Percentiles rank a stretch among this genome's conserved stretches.
Conservation (phyloP, 2,888 invertebrate genomes). For the Amblyjoppa fuscipennis region DNA sequence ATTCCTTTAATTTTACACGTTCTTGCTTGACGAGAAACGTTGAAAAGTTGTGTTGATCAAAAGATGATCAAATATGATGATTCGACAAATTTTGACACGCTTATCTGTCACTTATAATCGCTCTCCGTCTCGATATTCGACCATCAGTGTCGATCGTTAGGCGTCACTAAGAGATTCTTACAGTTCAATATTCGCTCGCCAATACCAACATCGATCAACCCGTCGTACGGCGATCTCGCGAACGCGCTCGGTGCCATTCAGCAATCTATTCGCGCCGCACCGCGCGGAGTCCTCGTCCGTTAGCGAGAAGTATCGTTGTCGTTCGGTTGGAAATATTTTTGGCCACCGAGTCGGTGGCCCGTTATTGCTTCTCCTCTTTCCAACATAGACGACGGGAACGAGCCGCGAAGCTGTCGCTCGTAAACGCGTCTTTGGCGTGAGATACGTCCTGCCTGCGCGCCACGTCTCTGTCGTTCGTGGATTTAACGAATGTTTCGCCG, state of each 20-base stretch:
- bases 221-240: background rate
- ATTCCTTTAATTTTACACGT: background rate
- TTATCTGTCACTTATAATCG: background rate
- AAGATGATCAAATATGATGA: no score
- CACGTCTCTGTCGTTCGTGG: slow-evolving; percentile 49
- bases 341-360: slow-evolving; percentile 43
- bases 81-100: no score
- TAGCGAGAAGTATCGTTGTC: slow-evolving; percentile 22
- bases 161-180: background rate
- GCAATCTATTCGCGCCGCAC: background rate
- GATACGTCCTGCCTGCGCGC: slow-evolving; percentile 46
- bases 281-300: background rate
- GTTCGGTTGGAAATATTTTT: slow-evolving; percentile 63
- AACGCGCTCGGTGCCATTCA: background rate
- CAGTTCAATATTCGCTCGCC: background rate
- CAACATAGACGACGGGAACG: slow-evolving; percentile 62
- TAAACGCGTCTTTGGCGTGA: slow-evolving; percentile 67
- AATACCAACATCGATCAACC: background rate
- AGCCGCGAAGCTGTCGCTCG: slow-evolving; percentile 68
- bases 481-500: slow-evolving; percentile 61
- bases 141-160: background rate
- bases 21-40: no score
- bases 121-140: background rate
- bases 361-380: slow-evolving; percentile 65
- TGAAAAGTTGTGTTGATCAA: no score